Base-by-base conservation (phyloP, 1,140 invertebrate genomes). In the Dolichoris vasculosae region DNA sequence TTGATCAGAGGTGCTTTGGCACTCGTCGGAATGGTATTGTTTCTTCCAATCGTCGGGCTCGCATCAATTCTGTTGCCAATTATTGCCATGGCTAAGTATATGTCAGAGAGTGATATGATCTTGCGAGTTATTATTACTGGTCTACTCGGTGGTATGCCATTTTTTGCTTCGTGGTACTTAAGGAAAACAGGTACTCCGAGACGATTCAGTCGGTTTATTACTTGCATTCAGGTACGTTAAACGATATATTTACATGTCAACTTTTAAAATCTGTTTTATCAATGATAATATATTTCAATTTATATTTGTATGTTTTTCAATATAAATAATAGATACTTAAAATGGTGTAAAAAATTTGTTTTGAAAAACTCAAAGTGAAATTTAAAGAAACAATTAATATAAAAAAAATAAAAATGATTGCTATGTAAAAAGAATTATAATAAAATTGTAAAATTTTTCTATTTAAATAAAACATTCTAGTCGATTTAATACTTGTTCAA, bases 41-140 rank as follows among this genome's bases (percentile, higher is more conserved):
- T 97, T 88, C 88, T 97, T 46, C 97, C 97, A 0, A 91, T 97
- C 2, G 95, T 96, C n/a, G 96, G 96, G 0, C 91, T 97, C 35
- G 95, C 96, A 0, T 96, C 96, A 0, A 93, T 97, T 1, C 93
- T 97, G 4, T 91, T 97, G 48, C 96, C 96, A 0, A 94, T 97
- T 20, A 94, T 96, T 13, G 96, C 96, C 11, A 94, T 95, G 73
- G 94, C 95, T 0, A 96, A 96, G 87, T 96, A 95, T 88, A 92
- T 97, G 17, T 95, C 96, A 0, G 92, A 96, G 67, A 95, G 95
- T 20, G 95, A 95, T 88, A 89, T 95, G 11, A 92, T 95, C 1
- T 94, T 96, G 82, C 94, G 94, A 11, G 92, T 95, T 83, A 91
- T 91, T 0, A 91, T 95, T 4, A 95, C 96, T 23, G 87, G 94